phyloP scores from a whole-genome alignment of 2,888 invertebrate species.

The Meta bourneti region DNA sequence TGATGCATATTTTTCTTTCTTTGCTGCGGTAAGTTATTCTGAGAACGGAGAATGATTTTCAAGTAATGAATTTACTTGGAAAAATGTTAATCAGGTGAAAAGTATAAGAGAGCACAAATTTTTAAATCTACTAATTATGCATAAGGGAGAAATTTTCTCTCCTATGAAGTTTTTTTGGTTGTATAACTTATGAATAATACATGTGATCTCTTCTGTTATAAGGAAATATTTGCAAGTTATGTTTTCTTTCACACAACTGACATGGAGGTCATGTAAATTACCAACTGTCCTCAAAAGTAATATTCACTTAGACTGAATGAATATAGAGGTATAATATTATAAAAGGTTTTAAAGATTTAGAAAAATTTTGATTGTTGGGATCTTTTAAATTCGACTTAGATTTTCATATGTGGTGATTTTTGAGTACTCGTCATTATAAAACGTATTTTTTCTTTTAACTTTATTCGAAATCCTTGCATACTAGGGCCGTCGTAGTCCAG shows the following conservation, averaged over 20 bases:
- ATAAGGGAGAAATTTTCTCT: neutral
- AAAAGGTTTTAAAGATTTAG: too few relatives aligned
- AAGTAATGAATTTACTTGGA: constrained; percentile 8
- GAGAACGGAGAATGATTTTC: constrained; percentile 8
- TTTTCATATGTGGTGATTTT: too few relatives aligned
- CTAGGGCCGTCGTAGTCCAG: too few relatives aligned
- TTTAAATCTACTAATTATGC: constrained; percentile 21
- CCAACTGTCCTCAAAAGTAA: too few relatives aligned
- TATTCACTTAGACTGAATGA: too few relatives aligned
- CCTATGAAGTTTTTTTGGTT: neutral
- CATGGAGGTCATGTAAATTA: too few relatives aligned
- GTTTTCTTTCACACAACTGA: neutral
- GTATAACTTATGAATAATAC: neutral
- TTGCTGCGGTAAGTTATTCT: constrained; percentile 4
- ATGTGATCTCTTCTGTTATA: neutral
- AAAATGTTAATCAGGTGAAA: constrained; percentile 46
- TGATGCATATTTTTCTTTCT: neutral
- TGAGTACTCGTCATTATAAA: too few relatives aligned
- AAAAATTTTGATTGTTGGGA: too few relatives aligned
- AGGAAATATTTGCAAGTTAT: neutral
- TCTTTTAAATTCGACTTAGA: too few relatives aligned
- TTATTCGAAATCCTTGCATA: too few relatives aligned
- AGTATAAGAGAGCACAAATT: neutral
- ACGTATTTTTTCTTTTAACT: too few relatives aligned
- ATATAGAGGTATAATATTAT: too few relatives aligned